Evolutionary conservation across 2,888 invertebrate species (phyloP), one percentile per base, ranked within the genome.

Genomic region (Hedya salicella): DNA sequence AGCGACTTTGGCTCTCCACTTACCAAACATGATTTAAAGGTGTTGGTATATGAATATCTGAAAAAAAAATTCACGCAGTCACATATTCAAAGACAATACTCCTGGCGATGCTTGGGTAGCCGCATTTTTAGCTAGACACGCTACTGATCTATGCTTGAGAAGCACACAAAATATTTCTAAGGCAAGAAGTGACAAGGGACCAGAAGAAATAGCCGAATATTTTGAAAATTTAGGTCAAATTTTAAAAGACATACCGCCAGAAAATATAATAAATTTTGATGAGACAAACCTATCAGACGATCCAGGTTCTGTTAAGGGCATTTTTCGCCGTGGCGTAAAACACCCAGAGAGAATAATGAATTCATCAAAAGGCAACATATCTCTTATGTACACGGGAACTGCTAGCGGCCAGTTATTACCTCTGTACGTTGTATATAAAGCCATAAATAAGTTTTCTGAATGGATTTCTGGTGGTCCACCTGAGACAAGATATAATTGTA

Each of bases 1-100:
- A 49, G 57, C 30, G 54, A 69, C 57, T 67, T 61, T 53, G 67
- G 63, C 2, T 68, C 66, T 30, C 73, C 74, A 13, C 57, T 74
- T n/a, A 72, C 73, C 1, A 63, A 68, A 67, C 3, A 73, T 8
- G 73, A 75, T 49, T 42, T 75, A 25, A 65, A 68, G 44, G 63
- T 75, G 6, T 11, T 75, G 6, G 68, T 75, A 2, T 52, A 64
- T 50, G 68, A 70, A 39, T 73, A 25, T 2, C 25, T 25, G 25
- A 25, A 25, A 25, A 25, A 25, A 25, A 25, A 25, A 25, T 6
- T 2, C 25, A 25, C 25, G 25, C 25, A 25, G 25, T 25, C 25
- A 25, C 25, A 25, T 25, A 25, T 25, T 25, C 1, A 25, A 25
- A 25, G 25, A 25, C 25, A 25, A 25, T 25, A 4, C 6, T 25